Base-by-base conservation (phyloP, 53 echinoderm and acorn worm species). In the Paracentrotus lividus region DNA sequence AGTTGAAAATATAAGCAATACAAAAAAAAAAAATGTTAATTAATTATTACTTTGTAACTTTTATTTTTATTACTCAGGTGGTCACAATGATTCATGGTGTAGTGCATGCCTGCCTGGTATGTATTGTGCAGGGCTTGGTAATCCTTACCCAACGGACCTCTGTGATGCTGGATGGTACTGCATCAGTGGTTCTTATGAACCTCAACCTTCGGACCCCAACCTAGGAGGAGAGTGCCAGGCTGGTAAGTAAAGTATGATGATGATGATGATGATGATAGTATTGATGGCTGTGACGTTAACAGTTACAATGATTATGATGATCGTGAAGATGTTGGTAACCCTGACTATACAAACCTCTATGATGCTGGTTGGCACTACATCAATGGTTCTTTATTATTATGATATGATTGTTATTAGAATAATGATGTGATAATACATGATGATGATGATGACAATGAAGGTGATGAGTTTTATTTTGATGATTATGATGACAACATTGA, bases 161-260 rank as follows among this genome's bases (percentile, higher is more conserved):
- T 98, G 98, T 84, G 95, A 98, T 57, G 85, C 95, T 23, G 98
- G 98, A 29, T 98, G 98, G 98, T 98, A 96, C 78, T 98, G 98
- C 85, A 95, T 93, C 88, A 94, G 94, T 84, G 97, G 95, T 7
- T 90, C 97, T 3, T 93, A 96, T 20, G 94, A 96, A 54, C 77
- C 97, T 23, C 96, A 97, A 24, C 97, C 98, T 18, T 94, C 96
- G 0, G 93, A 95, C 21, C 93, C 96, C 0, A 45, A 21, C 32
- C 96, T 96, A 3, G 98, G 98, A 52, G 98, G 98, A 55, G 45
- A 95, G 49, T 98, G 98, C 77, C 92, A 93, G 85, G 94, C 96
- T 64, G 98, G 98, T 98, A 93, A 58, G 94, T 56, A 2, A 7
- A 24, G 2, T 29, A n/a, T 32, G 72, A n/a, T 8, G 24, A 72